These are phyloP conservation scores for Nasonia oneida DNA, from an alignment of 2,888 invertebrate species.

Conservation along the genomic window DNA sequence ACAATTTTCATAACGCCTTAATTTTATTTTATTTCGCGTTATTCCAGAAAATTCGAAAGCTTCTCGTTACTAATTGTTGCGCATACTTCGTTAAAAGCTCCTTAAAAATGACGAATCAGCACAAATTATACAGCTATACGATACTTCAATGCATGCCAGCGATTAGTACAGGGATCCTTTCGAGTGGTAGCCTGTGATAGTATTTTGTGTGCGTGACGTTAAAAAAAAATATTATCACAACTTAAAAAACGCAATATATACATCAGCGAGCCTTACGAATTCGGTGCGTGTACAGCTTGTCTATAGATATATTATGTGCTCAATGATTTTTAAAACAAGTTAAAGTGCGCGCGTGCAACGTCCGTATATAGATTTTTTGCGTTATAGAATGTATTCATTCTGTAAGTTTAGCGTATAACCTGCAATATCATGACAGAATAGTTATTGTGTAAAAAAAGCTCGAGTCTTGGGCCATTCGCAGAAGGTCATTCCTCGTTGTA, in stretches of 20 bases:
- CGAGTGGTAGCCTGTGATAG: constrained; percentile 53
- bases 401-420: constrained; percentile 1
- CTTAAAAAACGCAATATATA: constrained; percentile 20
- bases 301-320: constrained; percentile 24
- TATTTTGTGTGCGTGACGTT: not conserved
- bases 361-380: not conserved
- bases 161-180: constrained; percentile 19
- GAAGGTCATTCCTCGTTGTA: constrained; percentile 39
- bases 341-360: not conserved
- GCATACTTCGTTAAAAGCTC: not conserved
- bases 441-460: constrained; percentile 41
- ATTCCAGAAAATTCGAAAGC: constrained; percentile 19
- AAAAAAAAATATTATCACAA: constrained; percentile 29
- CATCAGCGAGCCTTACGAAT: constrained; percentile 23
- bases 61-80: constrained; percentile 26
- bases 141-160: not conserved
- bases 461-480: not conserved
- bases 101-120: not conserved
- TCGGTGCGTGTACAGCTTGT: constrained; percentile 48
- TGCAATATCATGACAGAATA: constrained; percentile 35
- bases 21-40: constrained; percentile 6
- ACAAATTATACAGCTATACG: not conserved
- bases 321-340: not conserved
- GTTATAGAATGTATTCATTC: constrained; percentile 42
- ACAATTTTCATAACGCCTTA: not conserved